Base-by-base conservation (phyloP, 1,140 invertebrate species). In the Pemphigus obesinymphae region DNA sequence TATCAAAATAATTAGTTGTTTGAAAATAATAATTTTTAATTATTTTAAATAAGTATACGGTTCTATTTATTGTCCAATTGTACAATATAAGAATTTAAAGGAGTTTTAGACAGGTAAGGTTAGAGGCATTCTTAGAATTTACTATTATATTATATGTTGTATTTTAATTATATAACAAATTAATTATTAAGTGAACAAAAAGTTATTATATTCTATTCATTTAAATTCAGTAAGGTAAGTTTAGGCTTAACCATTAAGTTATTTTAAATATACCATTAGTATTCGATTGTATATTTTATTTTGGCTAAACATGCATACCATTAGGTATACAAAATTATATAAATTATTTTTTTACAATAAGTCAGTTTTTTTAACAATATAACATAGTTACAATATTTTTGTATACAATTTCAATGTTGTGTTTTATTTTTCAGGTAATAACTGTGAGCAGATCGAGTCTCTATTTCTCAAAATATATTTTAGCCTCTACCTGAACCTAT, bases 401-500 rank as follows among this genome's bases (percentile, higher is more conserved):
- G 15, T 31, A 73, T 31, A 50, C 20, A 73, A 73, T 73, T 73
- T 73, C 70, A 73, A 73, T 50, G 15, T 31, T 73, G 31, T 50
- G 23, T 73, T 73, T 73, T 73, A 73, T 73, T 73, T 73, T 73
- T 73, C 70, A 73, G 70, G 70, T 73, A 50, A 73, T 50, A 34
- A 73, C 8, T 73, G 70, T 73, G 70, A 73, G 70, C 70, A 50
- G 70, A 50, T 50, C 70, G 45, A 73, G 70, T 50, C 50, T 34
- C 45, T 50, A 50, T 73, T 50, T n/a, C 68, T 73, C 26, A 43
- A 50, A 34, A 50, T 73, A 20, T 50, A 63, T 73, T 50, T 73
- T 50, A 73, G 45, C 26, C 34, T 73, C 8, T 48, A 72, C 66
- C 23, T 50, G 3, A 50, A 73, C 17, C 17, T 8, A 31, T 31